Conservation (phyloP, 2,113 vertebrate genomes). For the Phrynocephalus versicolor region DNA sequence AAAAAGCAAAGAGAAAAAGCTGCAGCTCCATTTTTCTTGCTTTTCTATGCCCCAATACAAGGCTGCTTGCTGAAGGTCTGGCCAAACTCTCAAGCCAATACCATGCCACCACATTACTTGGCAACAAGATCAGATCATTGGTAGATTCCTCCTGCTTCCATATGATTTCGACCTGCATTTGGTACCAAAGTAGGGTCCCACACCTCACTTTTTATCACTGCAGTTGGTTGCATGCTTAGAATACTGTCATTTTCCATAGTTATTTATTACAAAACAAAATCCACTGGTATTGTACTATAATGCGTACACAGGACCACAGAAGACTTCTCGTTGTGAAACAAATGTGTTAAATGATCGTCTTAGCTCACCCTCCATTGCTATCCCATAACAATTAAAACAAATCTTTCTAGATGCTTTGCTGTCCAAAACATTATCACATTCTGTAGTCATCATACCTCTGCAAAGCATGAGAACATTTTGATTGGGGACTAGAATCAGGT, state of each 20-base stretch:
- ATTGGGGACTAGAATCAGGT: conserved; percentile 34
- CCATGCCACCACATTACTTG: background rate
- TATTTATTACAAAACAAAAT: conserved; percentile 6
- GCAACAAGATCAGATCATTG: background rate
- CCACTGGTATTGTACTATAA: background rate
- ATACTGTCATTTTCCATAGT: background rate
- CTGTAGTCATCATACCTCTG: conserved; percentile 8
- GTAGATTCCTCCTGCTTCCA: background rate
- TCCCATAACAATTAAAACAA: background rate
- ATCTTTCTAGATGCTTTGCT: background rate
- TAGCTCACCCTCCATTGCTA: background rate
- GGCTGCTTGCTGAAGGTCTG: background rate
- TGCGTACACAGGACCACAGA: background rate
- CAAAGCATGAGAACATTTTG: conserved; percentile 40
- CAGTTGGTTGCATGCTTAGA: background rate
- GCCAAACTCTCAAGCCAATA: background rate
- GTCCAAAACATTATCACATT: conserved; percentile 27
- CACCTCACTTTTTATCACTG: background rate
- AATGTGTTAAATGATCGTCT: background rate
- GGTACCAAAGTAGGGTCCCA: background rate
- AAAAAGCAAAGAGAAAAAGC: background rate
- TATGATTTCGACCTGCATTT: background rate
- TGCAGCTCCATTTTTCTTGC: background rate
- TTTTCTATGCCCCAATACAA: background rate
- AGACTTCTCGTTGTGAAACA: background rate